Conservation (phyloP, 2,888 invertebrate genomes). For the Nephrotoma guestfalica region DNA sequence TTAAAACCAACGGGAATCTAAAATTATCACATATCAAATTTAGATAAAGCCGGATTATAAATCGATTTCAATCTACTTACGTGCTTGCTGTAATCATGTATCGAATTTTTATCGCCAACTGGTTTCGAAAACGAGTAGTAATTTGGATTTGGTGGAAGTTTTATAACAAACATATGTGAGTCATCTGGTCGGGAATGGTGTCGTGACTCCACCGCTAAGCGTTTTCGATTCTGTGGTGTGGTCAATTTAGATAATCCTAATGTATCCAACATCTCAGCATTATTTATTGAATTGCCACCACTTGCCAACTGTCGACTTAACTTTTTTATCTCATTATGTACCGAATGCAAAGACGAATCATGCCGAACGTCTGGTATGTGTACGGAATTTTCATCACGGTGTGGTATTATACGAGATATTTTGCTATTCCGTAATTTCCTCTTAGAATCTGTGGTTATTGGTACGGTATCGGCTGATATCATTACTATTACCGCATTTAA, state of each 20-base stretch:
- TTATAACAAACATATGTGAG: constrained; percentile 76
- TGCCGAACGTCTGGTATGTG: not conserved
- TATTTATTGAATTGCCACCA: not conserved
- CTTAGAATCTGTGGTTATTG: not conserved
- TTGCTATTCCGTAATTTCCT: not conserved
- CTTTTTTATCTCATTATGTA: not conserved
- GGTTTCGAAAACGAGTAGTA: constrained; percentile 61
- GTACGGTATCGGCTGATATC: not conserved
- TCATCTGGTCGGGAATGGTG: constrained; percentile 56
- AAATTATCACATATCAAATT: not conserved
- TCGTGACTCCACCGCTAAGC: constrained; percentile 60
- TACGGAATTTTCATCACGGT: not conserved
- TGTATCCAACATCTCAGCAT: constrained; percentile 25
- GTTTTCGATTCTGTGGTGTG: constrained; percentile 60
- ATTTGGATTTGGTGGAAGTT: constrained; percentile 69
- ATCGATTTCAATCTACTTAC: not conserved
- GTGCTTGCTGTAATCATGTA: constrained; percentile 34
- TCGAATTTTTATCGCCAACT: constrained; percentile 17
- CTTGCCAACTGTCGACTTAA: not conserved
- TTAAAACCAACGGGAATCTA: constrained; percentile 36
- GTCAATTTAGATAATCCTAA: constrained; percentile 59
- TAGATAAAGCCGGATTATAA: not conserved
- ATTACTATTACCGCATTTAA: not conserved
- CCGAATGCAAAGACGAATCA: not conserved
- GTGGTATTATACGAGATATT: not conserved